These are phyloP conservation scores for Thera obeliscata DNA, from an alignment of 2,888 invertebrate genomes.

Conservation along the genomic window DNA sequence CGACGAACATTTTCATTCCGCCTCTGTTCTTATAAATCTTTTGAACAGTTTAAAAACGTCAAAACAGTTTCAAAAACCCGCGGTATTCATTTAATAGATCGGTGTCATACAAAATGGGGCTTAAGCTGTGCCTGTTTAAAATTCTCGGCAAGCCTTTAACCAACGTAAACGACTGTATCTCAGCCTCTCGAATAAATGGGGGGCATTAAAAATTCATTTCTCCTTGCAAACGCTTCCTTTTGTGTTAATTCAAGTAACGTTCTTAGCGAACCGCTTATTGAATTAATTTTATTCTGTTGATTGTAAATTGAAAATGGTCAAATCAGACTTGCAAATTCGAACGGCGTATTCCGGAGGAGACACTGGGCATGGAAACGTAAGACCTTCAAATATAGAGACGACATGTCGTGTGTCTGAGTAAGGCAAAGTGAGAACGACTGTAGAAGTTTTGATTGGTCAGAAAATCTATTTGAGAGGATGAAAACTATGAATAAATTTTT, in stretches of 20 bases:
- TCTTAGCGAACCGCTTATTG: conserved; percentile 65
- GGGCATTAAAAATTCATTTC: conserved; percentile 61
- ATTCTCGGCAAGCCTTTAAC: conserved; percentile 31
- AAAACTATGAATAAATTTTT: no score
- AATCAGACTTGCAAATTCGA: conserved; percentile 74
- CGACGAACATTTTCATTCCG: no score
- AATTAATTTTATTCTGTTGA: conserved; percentile 79
- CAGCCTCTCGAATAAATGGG: conserved; percentile 42
- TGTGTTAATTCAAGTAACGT: conserved; percentile 61
- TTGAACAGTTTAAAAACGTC: no score
- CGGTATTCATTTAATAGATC: no score
- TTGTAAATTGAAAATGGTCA: conserved; percentile 76
- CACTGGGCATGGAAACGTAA: background rate
- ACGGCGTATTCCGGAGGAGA: conserved; percentile 34
- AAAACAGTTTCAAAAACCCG: no score
- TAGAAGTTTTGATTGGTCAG: background rate
- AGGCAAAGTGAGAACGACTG: background rate
- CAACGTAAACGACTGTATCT: conserved; percentile 30
- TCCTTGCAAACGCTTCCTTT: conserved; percentile 50
- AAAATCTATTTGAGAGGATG: background rate
- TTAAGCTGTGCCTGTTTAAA: conserved; percentile 16
- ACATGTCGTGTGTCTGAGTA: background rate
- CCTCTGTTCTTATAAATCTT: no score
- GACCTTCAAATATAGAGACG: background rate
- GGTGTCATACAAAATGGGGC: background rate